phyloP scores from a whole-genome alignment of 2,888 invertebrate species.

The Platynereis dumerilii region DNA sequence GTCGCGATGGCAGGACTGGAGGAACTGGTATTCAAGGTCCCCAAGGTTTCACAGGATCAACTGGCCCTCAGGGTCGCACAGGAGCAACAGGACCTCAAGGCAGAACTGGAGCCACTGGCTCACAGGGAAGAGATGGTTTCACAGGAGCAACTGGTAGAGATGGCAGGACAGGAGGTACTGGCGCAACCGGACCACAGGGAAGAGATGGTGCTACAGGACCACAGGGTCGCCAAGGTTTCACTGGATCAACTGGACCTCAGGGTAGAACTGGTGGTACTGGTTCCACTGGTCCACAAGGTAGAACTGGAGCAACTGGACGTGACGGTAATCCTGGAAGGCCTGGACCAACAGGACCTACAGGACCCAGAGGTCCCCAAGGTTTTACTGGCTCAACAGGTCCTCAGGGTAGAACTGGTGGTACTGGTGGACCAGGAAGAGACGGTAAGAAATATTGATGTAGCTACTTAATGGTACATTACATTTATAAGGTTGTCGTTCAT shows the following conservation, averaged over 20 bases:
- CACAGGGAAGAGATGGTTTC: constrained; percentile 21
- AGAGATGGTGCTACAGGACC: constrained; percentile 12
- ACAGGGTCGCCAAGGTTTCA: constrained; percentile 9
- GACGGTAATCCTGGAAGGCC: constrained; percentile 16
- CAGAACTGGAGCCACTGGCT: constrained; percentile 23
- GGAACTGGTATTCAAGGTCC: constrained; percentile 20
- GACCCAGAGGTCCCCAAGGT: constrained; percentile 18
- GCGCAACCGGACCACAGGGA: constrained; percentile 20
- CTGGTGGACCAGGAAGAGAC: constrained; percentile 23
- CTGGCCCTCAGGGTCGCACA: constrained; percentile 15
- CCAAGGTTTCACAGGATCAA: constrained; percentile 16
- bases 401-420: constrained; percentile 20
- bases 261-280: constrained; percentile 27
- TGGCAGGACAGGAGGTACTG: constrained; percentile 1
- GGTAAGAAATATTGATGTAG: too few relatives aligned
- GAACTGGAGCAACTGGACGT: constrained; percentile 10
- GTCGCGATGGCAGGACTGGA: constrained; percentile 16
- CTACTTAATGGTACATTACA: too few relatives aligned
- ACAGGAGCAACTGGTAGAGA: constrained; percentile 15
- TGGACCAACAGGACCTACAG: constrained; percentile 27
- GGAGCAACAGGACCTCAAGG: constrained; percentile 19
- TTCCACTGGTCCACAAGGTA: constrained; percentile 19
- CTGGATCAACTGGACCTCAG: constrained; percentile 22
- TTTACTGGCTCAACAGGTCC: constrained; percentile 22
- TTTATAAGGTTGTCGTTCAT: too few relatives aligned